phyloP scores from a whole-genome alignment of 1,140 invertebrate genomes.

The Cyphomyrmex costatus region DNA sequence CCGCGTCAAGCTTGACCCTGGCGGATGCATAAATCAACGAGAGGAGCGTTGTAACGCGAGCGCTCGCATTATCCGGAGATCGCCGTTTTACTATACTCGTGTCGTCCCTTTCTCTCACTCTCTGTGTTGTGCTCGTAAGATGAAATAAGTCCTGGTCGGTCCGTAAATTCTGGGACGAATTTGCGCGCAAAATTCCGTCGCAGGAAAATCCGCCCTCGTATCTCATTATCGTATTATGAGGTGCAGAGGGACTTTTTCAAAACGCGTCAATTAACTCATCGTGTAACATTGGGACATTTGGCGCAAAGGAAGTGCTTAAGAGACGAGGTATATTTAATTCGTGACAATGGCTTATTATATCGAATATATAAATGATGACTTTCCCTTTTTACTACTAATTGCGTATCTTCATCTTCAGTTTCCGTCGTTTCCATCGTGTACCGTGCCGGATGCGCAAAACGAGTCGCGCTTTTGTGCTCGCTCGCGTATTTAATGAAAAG shows the following conservation, averaged over 20 bases:
- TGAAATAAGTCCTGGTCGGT: neutral
- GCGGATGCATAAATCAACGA: slow-evolving; percentile 54
- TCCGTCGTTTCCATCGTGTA: slow-evolving; percentile 43
- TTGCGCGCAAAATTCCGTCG: neutral
- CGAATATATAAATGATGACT: slow-evolving; percentile 41
- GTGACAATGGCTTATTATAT: slow-evolving; percentile 46
- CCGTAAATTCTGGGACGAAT: slow-evolving; percentile 35
- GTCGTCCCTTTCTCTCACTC: neutral
- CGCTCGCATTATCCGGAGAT: slow-evolving; percentile 39
- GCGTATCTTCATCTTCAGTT: slow-evolving; percentile 53
- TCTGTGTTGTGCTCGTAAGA: neutral
- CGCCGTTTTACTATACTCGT: neutral
- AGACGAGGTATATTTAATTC: slow-evolving; percentile 42
- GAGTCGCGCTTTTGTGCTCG: slow-evolving; percentile 40
- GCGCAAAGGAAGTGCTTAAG: neutral
- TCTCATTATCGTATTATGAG: slow-evolving; percentile 6
- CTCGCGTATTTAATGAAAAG: slow-evolving; percentile 55
- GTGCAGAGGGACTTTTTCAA: slow-evolving; percentile 22
- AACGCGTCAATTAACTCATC: slow-evolving; percentile 46
- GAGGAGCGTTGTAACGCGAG: neutral
- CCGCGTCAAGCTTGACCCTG: slow-evolving; percentile 42
- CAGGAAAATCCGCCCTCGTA: neutral
- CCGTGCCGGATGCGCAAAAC: slow-evolving; percentile 31
- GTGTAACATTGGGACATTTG: slow-evolving; percentile 16
- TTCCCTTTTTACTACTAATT: slow-evolving; percentile 48